Evolutionary conservation across 2,797 vertebrate genomes (phyloP), one percentile per base, ranked within the genome.

Genomic region (Pteronotus mesoamericanus): DNA sequence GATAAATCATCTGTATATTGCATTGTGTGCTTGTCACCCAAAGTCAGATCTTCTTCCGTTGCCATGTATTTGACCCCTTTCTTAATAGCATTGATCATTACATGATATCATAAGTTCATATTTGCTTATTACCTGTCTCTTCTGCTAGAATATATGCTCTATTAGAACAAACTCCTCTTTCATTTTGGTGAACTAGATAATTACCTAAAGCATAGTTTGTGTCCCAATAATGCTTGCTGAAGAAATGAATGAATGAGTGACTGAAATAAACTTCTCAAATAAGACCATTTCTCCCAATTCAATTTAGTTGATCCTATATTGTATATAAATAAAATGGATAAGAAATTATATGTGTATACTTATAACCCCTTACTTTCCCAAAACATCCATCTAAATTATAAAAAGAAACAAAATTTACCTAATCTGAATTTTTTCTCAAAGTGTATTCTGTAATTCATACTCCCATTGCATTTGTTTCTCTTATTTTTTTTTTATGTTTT

Each of bases 401-500:
- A 53, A 84, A 93, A 57, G 19, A 89, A 89, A 79, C 7, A 1
- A n/a, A 16, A 48, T 69, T 72, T 83, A 48, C 16, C 21, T 44
- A n/a, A 21, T 24, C 77, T 59, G 39, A 44, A 32, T 51, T 39
- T 78, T 91, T 88, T 15, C 5, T 18, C 37, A 79, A 84, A 44
- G 32, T 39, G 3, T 16, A 59, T 46, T 53, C 55, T 53, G 2
- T 80, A 61, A 59, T 57, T 37, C 64, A 91, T 68, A 79, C 59
- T 88, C 46, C 32, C 24, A 61, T 39, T 68, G 2, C 11, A 59
- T 57, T 74, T 91, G 15, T 29, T 29, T 55, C 57, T 77, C 32
- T 77, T 82, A 66, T 69, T 44, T 92, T 69, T 44, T 92, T 92
- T 89, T 93, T 91, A 66, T 87, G 46, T 84, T 59, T 74, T 79